These are phyloP conservation scores for Hecatera dysodea DNA, from an alignment of 2,888 invertebrate species.

Conservation along the genomic window DNA sequence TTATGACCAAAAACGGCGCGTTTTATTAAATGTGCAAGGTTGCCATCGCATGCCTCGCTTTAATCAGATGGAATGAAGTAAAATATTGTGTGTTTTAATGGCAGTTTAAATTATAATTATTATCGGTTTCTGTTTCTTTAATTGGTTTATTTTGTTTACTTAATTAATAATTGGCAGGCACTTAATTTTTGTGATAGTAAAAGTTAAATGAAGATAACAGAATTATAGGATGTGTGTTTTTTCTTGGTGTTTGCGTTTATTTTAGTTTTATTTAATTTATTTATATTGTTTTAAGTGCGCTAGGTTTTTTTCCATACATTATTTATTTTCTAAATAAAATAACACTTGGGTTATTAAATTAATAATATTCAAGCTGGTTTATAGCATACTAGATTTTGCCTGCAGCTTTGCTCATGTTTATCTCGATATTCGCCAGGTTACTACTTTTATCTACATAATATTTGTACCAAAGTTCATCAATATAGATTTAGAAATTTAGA, in stretches of 20 bases:
- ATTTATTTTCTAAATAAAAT: not conserved
- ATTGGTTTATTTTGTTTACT: constrained; percentile 35
- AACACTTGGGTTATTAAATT: not conserved
- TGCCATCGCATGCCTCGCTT: constrained; percentile 17
- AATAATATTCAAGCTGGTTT: too few relatives aligned
- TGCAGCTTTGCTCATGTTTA: too few relatives aligned
- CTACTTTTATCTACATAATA: too few relatives aligned
- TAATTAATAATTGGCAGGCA: constrained; percentile 25
- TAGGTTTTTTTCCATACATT: not conserved
- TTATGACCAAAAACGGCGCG: constrained; percentile 69
- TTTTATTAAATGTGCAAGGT: constrained; percentile 66
- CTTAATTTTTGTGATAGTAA: constrained; percentile 1
- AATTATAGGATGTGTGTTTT: not conserved
- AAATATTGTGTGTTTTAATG: constrained; percentile 27
- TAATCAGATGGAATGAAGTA: constrained; percentile 42
- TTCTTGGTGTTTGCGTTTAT: not conserved
- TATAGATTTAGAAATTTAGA: too few relatives aligned
- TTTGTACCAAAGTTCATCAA: too few relatives aligned
- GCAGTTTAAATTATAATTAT: constrained; percentile 22
- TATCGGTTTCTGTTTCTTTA: constrained; percentile 33
- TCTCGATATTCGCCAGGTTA: too few relatives aligned
- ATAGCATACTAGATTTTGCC: too few relatives aligned
- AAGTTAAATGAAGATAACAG: not conserved
- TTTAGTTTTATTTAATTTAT: not conserved
- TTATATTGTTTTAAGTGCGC: not conserved